phyloP scores from a whole-genome alignment of 2,797 vertebrate species.

The Paratrypauchen microcephalus region DNA sequence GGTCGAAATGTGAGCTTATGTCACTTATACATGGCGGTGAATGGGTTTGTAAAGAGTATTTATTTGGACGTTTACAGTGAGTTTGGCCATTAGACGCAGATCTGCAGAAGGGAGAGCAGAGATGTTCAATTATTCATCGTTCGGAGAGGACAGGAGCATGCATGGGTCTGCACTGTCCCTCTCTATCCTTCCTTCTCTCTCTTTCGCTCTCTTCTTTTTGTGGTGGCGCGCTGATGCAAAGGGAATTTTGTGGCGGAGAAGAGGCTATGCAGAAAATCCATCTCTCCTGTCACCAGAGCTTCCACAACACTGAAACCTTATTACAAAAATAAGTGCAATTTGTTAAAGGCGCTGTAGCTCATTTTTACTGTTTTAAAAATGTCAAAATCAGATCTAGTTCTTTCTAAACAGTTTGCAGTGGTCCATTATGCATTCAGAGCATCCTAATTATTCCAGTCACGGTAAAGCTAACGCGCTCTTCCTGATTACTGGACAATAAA shows the following conservation, averaged over 20 bases:
- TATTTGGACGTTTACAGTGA: slow-evolving; percentile 51
- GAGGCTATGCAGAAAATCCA: slow-evolving; percentile 61
- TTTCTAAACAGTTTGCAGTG: no score
- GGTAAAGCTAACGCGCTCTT: no score
- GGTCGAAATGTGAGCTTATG: no score
- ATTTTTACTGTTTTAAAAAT: no score
- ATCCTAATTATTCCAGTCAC: no score
- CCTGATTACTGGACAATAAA: no score
- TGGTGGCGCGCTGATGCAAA: slow-evolving; percentile 56
- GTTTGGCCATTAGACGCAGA: slow-evolving; percentile 70
- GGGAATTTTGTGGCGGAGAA: slow-evolving; percentile 64
- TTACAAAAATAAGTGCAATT: no score
- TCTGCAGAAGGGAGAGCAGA: slow-evolving; percentile 68
- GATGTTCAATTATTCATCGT: slow-evolving; percentile 77
- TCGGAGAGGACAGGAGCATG: slow-evolving; percentile 65
- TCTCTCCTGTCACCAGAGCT: slow-evolving; percentile 50
- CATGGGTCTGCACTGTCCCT: slow-evolving; percentile 54
- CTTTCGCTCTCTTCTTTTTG: background rate
- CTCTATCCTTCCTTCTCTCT: slow-evolving; percentile 25
- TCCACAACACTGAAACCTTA: slow-evolving; percentile 15
- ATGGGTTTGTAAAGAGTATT: background rate
- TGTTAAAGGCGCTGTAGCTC: no score
- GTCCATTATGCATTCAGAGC: no score
- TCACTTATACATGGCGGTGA: background rate
- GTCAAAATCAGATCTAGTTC: no score